phyloP scores from a whole-genome alignment of 2,113 vertebrate genomes.

The rabbit (Oryctolagus cuniculus) region mOryCun1.1 NC_091436.1:96908501-96909000 shows the following conservation, averaged over 20 bases:
- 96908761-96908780: background rate
- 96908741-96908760: background rate
- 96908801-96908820: background rate
- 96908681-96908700: background rate
- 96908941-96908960: no score
- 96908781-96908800: background rate
- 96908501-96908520: background rate
- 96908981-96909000: no score
- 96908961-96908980: no score
- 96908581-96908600: background rate
- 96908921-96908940: no score
- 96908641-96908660: background rate
- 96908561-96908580: background rate
- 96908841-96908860: background rate
- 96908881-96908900: no score
- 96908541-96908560: background rate
- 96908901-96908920: no score
- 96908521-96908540: background rate
- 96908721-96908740: background rate
- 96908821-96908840: background rate
- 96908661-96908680: background rate
- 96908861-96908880: background rate
- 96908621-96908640: background rate
- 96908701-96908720: background rate
- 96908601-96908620: conserved; percentile 12